Base-by-base conservation (phyloP, 2,888 invertebrate genomes). In the Drosophila mayaguana region DNA sequence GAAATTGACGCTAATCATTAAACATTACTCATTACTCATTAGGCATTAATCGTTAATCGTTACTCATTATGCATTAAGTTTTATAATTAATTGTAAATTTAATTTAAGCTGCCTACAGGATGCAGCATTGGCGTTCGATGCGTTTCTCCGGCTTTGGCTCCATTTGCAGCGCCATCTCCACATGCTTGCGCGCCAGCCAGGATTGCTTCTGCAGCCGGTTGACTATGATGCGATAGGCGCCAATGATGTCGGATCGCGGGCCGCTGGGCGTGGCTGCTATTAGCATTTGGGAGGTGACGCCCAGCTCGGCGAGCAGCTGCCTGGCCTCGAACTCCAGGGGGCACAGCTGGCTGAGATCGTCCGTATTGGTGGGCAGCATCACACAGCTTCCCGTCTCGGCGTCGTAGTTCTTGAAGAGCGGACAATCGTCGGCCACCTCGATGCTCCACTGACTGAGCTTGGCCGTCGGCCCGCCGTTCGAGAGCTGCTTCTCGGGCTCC, bases 221-320 rank as follows among this genome's bases (percentile, higher is more conserved):
- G 71, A 96, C 93, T 40, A 96, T 93, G 68, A 96, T 96, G 48
- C 96, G 93, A 91, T 96, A 96, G 53, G 95, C 95, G 12, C 96
- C 96, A 53, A 95, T 95, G 42, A 96, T 94, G 74, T 95, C 94
- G 80, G 95, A 95, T 56, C 95, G 93, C 2, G 95, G 95, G 36
- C 95, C 95, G 72, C 94, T 94, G 45, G 93, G 93, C 22, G 93
- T 92, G 22, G 94, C 93, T 42, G 94, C 93, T 59, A 93, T 93
- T 50, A 96, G 91, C 93, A 95, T 94, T 64, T 94, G 94, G 0
- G 94, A 92, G 16, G 93, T 94, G 42, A 96, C 95, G 1, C 96
- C 96, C 43, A 95, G 92, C 28, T 94, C 94, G 59, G 93, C 91
- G 50, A 96, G 91, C 61, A 94, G 92, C 70, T 93, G 92, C 8